Conservation (phyloP, 2,797 vertebrate species). For the Sandelia bainsii region DNA sequence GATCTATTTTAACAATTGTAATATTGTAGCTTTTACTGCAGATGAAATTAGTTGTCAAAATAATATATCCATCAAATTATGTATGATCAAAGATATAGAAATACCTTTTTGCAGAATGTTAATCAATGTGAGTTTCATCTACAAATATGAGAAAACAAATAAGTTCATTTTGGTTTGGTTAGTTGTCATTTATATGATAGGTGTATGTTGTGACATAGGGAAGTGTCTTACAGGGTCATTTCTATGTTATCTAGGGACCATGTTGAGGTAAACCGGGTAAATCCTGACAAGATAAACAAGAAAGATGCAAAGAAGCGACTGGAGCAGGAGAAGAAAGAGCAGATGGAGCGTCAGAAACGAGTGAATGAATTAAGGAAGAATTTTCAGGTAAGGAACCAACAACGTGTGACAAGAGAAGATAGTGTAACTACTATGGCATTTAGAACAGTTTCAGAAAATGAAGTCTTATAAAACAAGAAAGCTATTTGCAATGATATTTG, state of each 20-base stretch:
- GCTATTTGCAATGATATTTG: neutral
- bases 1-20: too few species aligned
- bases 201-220: neutral
- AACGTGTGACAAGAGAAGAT: slow-evolving; percentile 1
- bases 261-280: slow-evolving; percentile 1
- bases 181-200: neutral
- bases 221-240: neutral
- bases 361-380: slow-evolving; percentile 78
- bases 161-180: neutral
- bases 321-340: slow-evolving; percentile 72
- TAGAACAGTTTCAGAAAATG: neutral
- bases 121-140: too few species aligned
- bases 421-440: neutral
- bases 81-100: neutral
- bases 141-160: neutral
- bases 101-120: too few species aligned
- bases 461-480: neutral
- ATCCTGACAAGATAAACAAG: slow-evolving; percentile 43
- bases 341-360: slow-evolving; percentile 73
- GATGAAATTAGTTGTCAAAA: neutral
- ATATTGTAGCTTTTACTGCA: neutral
- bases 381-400: slow-evolving; percentile 78
- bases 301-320: slow-evolving; percentile 66
- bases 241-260: slow-evolving; percentile 39
- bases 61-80: neutral